A percentile compares a stretch with the other conserved stretches of the same genome.
Evolutionary conservation across 2,113 vertebrate species (phyloP).

Genomic region (Uria aalge): DNA sequence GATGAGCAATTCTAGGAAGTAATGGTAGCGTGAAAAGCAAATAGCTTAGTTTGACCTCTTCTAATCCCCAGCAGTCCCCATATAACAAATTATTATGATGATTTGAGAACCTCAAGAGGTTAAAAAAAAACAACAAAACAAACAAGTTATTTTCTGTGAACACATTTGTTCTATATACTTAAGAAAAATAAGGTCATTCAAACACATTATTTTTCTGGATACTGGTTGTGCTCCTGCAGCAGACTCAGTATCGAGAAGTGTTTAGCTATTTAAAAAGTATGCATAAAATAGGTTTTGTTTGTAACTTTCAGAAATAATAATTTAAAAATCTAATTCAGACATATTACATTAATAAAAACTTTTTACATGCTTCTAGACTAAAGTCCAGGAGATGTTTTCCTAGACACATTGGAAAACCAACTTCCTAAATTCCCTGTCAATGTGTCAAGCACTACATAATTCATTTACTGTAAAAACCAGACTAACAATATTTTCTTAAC

Average conservation of each 20-base stretch:
- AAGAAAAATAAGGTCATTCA: not conserved
- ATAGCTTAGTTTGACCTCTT: not conserved
- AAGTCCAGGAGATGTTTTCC: not conserved
- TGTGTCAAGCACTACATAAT: not conserved
- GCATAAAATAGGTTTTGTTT: not conserved
- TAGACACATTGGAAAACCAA: not conserved
- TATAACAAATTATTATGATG: not conserved
- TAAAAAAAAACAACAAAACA: not conserved
- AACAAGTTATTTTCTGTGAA: not conserved
- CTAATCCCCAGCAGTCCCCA: not conserved
- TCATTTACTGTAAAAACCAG: not conserved
- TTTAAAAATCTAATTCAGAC: not conserved
- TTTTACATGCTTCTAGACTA: not conserved
- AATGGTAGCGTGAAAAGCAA: not conserved
- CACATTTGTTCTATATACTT: not conserved
- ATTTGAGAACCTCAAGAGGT: not conserved
- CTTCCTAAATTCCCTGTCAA: not conserved
- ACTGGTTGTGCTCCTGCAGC: not conserved
- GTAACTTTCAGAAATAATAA: not conserved
- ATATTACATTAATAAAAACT: not conserved
- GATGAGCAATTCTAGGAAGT: not conserved
- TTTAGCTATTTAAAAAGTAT: not conserved
- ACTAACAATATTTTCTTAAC: not conserved
- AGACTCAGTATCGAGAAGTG: not conserved
- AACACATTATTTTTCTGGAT: not conserved